phyloP scores from a whole-genome alignment of 2,888 invertebrate genomes.

The Drosophila pseudotalamancana region DNA sequence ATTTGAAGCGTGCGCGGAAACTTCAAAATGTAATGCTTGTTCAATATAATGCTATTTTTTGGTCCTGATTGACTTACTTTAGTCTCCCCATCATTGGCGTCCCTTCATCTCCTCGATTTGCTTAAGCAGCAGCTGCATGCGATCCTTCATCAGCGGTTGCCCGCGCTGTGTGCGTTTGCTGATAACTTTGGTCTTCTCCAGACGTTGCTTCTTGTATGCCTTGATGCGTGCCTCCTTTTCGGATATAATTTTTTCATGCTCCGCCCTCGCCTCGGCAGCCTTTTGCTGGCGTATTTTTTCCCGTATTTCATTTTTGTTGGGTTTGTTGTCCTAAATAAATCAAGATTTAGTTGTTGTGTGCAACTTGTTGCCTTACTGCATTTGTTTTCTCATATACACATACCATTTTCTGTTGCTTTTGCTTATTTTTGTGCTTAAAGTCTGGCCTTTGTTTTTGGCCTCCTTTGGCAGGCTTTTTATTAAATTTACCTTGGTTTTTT shows the following conservation, averaged over 20 bases:
- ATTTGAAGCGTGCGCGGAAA: conserved; percentile 71
- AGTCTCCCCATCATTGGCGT: conserved; percentile 17
- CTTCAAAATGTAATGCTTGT: conserved; percentile 19
- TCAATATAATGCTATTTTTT: conserved; percentile 8
- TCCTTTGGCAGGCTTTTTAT: conserved; percentile 19
- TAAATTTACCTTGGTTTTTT: conserved; percentile 28
- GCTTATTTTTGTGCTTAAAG: conserved; percentile 56
- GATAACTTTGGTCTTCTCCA: conserved; percentile 89
- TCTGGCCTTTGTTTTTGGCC: conserved; percentile 29
- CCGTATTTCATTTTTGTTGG: conserved; percentile 58
- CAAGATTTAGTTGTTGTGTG: rapidly evolving
- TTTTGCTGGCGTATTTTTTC: conserved; percentile 60
- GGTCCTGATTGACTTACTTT: conserved; percentile 29
- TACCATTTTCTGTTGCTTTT: conserved; percentile 40
- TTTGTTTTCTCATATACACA: background rate
- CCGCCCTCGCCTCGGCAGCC: conserved; percentile 54
- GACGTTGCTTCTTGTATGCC: conserved; percentile 89
- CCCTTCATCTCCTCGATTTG: conserved; percentile 87
- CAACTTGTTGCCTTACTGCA: background rate
- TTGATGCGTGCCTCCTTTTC: conserved; percentile 86
- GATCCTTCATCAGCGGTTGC: conserved; percentile 93
- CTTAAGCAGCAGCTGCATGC: conserved; percentile 91
- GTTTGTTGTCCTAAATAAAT: conserved; percentile 45
- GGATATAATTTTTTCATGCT: conserved; percentile 82
- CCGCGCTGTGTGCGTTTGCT: conserved; percentile 92